A percentile compares a stretch with the other conserved stretches of the same genome.
Conservation (phyloP, 2,113 vertebrate genomes). For the Leiothrix lutea region DNA sequence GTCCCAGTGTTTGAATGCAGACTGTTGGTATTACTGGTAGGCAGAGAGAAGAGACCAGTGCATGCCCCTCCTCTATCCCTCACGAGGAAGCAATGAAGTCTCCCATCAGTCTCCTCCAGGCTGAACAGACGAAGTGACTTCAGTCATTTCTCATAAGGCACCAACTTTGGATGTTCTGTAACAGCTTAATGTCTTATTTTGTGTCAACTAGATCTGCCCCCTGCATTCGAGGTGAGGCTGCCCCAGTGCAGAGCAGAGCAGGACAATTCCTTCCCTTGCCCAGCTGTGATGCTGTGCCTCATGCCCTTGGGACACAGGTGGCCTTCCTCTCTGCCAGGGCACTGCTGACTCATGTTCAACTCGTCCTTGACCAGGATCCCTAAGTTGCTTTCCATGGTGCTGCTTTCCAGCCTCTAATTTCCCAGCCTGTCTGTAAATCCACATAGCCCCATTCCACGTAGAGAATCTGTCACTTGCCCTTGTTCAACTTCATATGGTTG, state of each 20-base stretch:
- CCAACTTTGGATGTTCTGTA: not conserved
- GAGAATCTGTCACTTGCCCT: not conserved
- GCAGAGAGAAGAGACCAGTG: not conserved
- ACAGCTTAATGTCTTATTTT: rapidly evolving
- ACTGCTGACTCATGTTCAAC: rapidly evolving
- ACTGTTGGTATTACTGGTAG: not conserved
- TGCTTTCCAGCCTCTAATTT: not conserved
- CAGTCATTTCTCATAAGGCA: not conserved
- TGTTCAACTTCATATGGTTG: not conserved
- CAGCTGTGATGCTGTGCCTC: rapidly evolving
- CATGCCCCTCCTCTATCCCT: no score
- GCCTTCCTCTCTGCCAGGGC: not conserved
- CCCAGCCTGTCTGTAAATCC: not conserved
- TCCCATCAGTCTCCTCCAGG: not conserved
- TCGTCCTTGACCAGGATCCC: rapidly evolving
- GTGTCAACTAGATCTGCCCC: rapidly evolving
- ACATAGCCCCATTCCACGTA: not conserved
- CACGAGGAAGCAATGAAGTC: not conserved
- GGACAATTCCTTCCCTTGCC: not conserved
- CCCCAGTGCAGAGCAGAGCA: rapidly evolving
- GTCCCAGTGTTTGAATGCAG: not conserved
- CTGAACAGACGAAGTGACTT: not conserved
- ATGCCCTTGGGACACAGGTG: rapidly evolving
- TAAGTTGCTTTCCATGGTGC: rapidly evolving
- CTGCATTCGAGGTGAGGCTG: rapidly evolving